phyloP scores from a whole-genome alignment of 2,888 invertebrate species.

The Drosophila mettleri region DNA sequence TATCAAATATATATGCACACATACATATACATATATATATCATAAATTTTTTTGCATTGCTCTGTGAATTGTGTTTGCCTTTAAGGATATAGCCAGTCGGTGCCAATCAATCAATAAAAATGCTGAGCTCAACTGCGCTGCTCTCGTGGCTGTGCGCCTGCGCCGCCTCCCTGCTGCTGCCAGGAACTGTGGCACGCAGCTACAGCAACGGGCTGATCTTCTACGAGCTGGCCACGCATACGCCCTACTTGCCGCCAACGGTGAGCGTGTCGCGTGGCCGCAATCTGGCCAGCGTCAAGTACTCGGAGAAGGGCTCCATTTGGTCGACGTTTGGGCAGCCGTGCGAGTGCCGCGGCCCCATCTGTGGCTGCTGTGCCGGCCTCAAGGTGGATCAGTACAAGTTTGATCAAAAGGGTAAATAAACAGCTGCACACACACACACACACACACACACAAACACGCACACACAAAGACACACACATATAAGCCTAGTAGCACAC shows the following conservation, averaged over 20 bases:
- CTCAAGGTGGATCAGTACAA: constrained; percentile 88
- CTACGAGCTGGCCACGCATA: constrained; percentile 75
- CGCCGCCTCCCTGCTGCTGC: constrained; percentile 2
- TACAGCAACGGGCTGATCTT: constrained; percentile 82
- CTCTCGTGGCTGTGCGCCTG: constrained; percentile 7
- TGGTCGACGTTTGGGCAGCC: constrained; percentile 83
- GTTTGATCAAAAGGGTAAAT: constrained; percentile 83
- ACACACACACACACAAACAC: not conserved
- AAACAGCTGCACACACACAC: not conserved
- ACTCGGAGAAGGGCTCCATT: constrained; percentile 80
- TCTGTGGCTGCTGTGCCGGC: constrained; percentile 91
- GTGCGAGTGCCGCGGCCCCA: constrained; percentile 86
- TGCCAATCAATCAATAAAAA: not conserved
- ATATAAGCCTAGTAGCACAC: too few relatives aligned
- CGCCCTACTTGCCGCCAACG: constrained; percentile 79
- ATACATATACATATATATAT: too few relatives aligned
- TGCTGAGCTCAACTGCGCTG: constrained; percentile 13
- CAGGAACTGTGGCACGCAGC: constrained; percentile 63
- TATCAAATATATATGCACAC: not conserved
- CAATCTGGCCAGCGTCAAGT: constrained; percentile 69
- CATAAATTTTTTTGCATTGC: constrained; percentile 1
- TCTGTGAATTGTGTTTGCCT: not conserved
- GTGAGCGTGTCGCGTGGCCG: constrained; percentile 82
- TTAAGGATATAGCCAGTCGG: constrained; percentile 19
- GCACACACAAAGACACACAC: not conserved